Conservation (phyloP, 2,113 vertebrate species). For the Myxocyprinus asiaticus region DNA sequence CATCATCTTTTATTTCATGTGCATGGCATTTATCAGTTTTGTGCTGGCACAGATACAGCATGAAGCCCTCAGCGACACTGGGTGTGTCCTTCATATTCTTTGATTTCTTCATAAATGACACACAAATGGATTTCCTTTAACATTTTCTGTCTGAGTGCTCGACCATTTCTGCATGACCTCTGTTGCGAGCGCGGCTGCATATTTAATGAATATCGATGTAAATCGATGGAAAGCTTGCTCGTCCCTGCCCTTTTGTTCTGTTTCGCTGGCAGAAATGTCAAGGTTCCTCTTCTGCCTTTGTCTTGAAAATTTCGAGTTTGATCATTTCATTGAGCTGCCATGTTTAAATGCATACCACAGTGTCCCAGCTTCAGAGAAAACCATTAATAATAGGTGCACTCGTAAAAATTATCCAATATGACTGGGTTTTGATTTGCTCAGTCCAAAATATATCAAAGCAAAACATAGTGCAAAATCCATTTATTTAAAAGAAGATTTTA, state of each 20-base stretch:
- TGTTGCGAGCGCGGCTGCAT: slow-evolving; percentile 50
- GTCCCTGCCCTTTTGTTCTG: slow-evolving; percentile 4
- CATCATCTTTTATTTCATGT: too few relatives aligned
- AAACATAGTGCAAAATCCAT: too few relatives aligned
- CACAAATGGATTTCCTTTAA: slow-evolving; percentile 54
- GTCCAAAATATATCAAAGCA: too few relatives aligned
- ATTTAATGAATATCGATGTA: slow-evolving; percentile 59
- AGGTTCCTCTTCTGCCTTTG: slow-evolving; percentile 44
- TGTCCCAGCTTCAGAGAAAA: not conserved
- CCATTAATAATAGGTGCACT: too few relatives aligned
- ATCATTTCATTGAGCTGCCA: not conserved
- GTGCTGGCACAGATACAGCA: too few relatives aligned
- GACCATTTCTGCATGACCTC: slow-evolving; percentile 45
- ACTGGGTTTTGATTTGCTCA: too few relatives aligned
- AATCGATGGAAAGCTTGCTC: slow-evolving; percentile 50
- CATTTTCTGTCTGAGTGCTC: slow-evolving; percentile 47
- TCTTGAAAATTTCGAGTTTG: slow-evolving; percentile 4
- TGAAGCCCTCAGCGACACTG: slow-evolving; percentile 19
- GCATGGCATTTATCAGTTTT: too few relatives aligned
- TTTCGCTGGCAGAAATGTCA: slow-evolving; percentile 42
- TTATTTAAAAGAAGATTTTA: too few relatives aligned
- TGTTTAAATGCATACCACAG: not conserved
- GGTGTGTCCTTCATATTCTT: not conserved
- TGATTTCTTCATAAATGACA: slow-evolving; percentile 46
- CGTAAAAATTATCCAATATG: too few relatives aligned